These are phyloP conservation scores for Ectobius pallidus DNA, from an alignment of 2,888 invertebrate species.

Conservation along the genomic window DNA sequence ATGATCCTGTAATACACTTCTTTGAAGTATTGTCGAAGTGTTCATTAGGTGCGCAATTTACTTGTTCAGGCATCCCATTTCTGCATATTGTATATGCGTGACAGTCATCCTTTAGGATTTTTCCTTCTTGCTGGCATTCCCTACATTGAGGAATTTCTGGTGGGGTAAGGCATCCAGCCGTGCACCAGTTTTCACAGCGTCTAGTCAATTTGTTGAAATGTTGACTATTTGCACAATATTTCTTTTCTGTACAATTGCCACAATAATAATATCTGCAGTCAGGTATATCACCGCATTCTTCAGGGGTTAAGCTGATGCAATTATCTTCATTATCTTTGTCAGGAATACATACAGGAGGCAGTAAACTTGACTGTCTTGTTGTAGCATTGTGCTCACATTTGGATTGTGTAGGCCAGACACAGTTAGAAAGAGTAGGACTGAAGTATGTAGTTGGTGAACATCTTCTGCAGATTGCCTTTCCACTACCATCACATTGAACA, in stretches of 20 bases:
- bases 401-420: not conserved
- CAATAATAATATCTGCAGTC: not conserved
- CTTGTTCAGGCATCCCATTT: too few relatives aligned
- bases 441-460: not conserved
- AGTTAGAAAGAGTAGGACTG: not conserved
- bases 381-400: not conserved
- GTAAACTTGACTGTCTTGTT: not conserved
- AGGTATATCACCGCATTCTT: too few relatives aligned
- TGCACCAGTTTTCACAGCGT: not conserved
- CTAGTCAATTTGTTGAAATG: not conserved
- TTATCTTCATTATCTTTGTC: too few relatives aligned
- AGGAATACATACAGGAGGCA: not conserved
- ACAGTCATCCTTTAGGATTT: not conserved
- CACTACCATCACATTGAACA: not conserved
- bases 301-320: too few relatives aligned
- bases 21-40: too few relatives aligned
- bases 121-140: not conserved
- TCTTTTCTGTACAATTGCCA: not conserved
- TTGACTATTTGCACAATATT: not conserved
- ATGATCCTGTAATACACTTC: too few relatives aligned
- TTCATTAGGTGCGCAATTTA: too few relatives aligned
- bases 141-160: not conserved
- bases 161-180: not conserved
- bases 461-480: not conserved
- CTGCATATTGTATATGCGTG: not conserved